Conservation (phyloP, 2,113 vertebrate genomes). For the Nanorana parkeri region DNA sequence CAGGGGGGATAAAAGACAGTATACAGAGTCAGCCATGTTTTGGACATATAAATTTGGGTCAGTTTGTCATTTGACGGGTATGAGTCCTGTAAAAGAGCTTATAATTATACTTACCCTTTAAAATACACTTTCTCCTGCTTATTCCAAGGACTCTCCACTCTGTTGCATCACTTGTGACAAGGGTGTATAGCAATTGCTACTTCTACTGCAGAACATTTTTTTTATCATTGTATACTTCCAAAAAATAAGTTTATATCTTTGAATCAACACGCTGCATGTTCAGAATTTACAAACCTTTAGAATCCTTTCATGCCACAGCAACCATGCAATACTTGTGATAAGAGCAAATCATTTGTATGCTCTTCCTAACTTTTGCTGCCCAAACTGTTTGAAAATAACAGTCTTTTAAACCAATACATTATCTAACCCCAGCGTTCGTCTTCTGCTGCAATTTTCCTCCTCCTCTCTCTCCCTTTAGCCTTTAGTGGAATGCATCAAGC, state of each 20-base stretch:
- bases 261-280: background rate
- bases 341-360: constrained; percentile 9
- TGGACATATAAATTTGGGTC: no score
- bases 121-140: no score
- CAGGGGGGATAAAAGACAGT: no score
- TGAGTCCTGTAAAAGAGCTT: no score
- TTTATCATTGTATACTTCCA: no score
- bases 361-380: background rate
- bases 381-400: background rate
- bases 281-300: constrained; percentile 1
- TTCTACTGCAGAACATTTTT: no score
- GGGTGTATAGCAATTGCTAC: no score
- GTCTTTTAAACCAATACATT: constrained; percentile 17
- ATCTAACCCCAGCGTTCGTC: background rate
- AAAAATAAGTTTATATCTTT: background rate
- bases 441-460: constrained; percentile 9
- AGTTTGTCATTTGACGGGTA: no score
- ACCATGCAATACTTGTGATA: constrained; percentile 5
- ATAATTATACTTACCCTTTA: no score
- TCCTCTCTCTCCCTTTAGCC: background rate
- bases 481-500: background rate
- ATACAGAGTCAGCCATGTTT: no score
- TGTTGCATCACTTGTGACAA: no score
- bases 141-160: no score
- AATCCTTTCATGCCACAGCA: constrained; percentile 29